Evolutionary conservation across 2,888 invertebrate genomes (phyloP).

Genomic region (Bursaphelenchus okinawaensis): DNA sequence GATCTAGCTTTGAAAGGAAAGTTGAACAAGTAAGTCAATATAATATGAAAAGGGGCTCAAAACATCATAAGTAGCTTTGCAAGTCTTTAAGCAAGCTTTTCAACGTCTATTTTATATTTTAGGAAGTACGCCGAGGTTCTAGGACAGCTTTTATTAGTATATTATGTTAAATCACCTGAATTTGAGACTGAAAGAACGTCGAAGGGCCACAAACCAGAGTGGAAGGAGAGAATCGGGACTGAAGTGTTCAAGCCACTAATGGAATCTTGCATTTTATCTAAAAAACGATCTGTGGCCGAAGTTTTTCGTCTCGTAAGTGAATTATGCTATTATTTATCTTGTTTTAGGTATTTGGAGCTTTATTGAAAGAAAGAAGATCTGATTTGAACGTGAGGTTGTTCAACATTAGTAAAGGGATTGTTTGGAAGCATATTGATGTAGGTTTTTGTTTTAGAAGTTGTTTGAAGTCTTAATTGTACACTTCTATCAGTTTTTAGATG

Average conservation of each 20-base stretch:
- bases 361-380: neutral
- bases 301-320: neutral
- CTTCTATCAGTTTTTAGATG: neutral
- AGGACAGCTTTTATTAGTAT: neutral
- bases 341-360: neutral
- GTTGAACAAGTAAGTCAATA: neutral
- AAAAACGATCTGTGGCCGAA: neutral
- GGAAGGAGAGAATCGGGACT: neutral
- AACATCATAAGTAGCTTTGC: too few species aligned
- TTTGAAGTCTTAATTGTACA: too few species aligned
- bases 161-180: neutral
- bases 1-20: neutral
- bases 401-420: neutral
- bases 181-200: neutral
- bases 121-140: neutral
- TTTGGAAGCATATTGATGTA: conserved; percentile 3
- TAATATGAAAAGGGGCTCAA: too few species aligned
- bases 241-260: neutral
- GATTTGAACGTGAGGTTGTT: neutral
- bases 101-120: neutral
- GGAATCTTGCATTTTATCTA: neutral
- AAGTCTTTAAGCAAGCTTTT: neutral
- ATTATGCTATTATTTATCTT: neutral
- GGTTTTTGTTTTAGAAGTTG: too few species aligned
- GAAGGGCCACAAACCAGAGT: neutral